These are phyloP conservation scores for Lophius americanus DNA, from an alignment of 2,797 vertebrate species.

Conservation along the genomic window DNA sequence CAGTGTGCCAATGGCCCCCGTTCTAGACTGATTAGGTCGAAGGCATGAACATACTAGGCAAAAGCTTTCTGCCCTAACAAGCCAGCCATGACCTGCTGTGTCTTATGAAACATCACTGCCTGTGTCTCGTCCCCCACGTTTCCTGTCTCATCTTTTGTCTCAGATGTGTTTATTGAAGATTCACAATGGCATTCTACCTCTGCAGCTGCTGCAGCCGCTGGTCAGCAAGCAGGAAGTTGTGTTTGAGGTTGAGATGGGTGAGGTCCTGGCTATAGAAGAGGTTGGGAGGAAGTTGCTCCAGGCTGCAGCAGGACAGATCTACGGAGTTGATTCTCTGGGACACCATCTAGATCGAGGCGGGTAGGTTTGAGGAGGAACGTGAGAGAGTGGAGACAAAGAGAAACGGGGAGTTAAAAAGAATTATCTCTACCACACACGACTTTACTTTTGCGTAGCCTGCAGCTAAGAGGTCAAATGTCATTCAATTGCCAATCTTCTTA, in stretches of 20 bases:
- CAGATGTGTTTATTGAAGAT: constrained; percentile 38
- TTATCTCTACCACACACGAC: constrained; percentile 44
- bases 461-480: constrained; percentile 58
- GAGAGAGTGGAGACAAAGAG: constrained; percentile 25
- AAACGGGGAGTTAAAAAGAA: constrained; percentile 54
- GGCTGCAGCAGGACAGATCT: constrained; percentile 96
- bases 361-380: neutral
- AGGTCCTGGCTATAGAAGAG: constrained; percentile 98
- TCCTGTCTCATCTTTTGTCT: constrained; percentile 32
- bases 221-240: constrained; percentile 91
- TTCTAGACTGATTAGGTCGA: constrained; percentile 61
- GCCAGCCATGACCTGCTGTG: constrained; percentile 57
- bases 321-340: constrained; percentile 98
- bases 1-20: constrained; percentile 43
- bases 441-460: constrained; percentile 24
- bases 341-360: constrained; percentile 84
- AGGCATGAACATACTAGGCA: constrained; percentile 43
- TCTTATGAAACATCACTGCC: constrained; percentile 30
- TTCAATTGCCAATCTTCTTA: constrained; percentile 58
- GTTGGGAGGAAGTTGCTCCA: constrained; percentile 93
- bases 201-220: constrained; percentile 89
- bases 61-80: constrained; percentile 45
- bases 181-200: constrained; percentile 81
- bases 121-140: constrained; percentile 14
- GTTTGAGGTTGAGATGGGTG: constrained; percentile 98